These are phyloP conservation scores for Sisyra terminalis DNA, from an alignment of 2,888 invertebrate species.

Conservation along the genomic window DNA sequence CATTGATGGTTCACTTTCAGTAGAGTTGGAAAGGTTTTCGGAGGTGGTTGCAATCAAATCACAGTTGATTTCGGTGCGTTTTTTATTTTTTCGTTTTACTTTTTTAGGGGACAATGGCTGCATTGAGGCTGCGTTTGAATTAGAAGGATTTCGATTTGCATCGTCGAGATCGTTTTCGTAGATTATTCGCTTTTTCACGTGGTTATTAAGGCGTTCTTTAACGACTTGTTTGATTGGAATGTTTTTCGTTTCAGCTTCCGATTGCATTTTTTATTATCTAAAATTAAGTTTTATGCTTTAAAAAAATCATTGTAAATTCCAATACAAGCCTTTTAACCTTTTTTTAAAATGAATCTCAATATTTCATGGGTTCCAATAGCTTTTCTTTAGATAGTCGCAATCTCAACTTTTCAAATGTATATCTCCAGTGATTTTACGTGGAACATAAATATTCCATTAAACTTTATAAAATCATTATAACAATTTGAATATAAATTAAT, in stretches of 20 bases:
- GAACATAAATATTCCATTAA: no score
- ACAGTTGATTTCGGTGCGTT: neutral
- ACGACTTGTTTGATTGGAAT: constrained; percentile 3
- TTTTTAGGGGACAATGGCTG: constrained; percentile 1
- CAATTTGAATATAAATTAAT: no score
- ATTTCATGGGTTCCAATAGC: no score
- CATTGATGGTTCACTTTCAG: no score
- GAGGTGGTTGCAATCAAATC: neutral
- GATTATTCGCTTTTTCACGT: constrained; percentile 7
- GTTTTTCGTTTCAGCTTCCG: neutral
- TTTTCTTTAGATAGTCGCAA: no score
- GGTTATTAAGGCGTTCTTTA: constrained; percentile 8
- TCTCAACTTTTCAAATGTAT: no score
- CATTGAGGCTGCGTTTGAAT: neutral
- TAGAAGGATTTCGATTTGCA: neutral
- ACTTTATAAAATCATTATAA: no score
- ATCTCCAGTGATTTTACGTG: no score
- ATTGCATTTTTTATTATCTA: neutral
- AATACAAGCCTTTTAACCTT: no score
- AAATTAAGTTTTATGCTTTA: no score
- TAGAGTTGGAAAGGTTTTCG: neutral
- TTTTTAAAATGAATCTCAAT: no score
- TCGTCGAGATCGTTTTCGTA: constrained; percentile 4
- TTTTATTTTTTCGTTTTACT: constrained; percentile 4
- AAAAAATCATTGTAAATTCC: no score